Conservation (phyloP, 2,888 invertebrate genomes). For the Micoletzkya japonica region DNA sequence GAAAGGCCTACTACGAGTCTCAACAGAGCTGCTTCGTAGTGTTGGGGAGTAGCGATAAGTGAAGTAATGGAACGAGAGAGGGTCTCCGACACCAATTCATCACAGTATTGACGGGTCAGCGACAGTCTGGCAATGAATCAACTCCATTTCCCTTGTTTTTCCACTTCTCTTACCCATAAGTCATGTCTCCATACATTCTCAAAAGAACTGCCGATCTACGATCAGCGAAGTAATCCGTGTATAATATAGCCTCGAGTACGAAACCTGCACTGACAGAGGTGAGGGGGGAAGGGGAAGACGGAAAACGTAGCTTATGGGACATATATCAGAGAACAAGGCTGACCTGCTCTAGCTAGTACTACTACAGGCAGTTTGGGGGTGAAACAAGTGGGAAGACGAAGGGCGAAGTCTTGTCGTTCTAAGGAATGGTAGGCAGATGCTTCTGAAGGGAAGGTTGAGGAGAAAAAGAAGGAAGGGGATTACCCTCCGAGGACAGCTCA, state of each 20-base stretch:
- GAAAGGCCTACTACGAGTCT: conserved; percentile 8
- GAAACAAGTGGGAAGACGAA: conserved; percentile 17
- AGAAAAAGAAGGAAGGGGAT: background rate
- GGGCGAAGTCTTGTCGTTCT: conserved; percentile 20
- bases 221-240: conserved; percentile 27
- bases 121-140: conserved; percentile 23
- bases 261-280: no score
- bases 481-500: conserved; percentile 17
- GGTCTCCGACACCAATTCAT: conserved; percentile 21
- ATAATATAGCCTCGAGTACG: conserved; percentile 26
- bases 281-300: no score
- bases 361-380: conserved; percentile 26
- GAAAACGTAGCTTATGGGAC: no score
- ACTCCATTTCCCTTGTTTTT: no score
- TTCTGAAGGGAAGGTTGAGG: background rate
- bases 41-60: conserved; percentile 6
- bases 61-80: conserved; percentile 20
- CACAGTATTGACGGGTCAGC: conserved; percentile 26
- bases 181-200: conserved; percentile 26
- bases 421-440: conserved; percentile 1
- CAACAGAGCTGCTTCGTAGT: conserved; percentile 9
- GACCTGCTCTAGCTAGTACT: conserved; percentile 12
- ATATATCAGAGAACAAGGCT: background rate
- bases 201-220: conserved; percentile 12
- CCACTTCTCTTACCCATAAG: conserved; percentile 11